These are phyloP conservation scores for Clamator glandarius DNA, from an alignment of 2,797 vertebrate genomes.

Conservation along the genomic window DNA sequence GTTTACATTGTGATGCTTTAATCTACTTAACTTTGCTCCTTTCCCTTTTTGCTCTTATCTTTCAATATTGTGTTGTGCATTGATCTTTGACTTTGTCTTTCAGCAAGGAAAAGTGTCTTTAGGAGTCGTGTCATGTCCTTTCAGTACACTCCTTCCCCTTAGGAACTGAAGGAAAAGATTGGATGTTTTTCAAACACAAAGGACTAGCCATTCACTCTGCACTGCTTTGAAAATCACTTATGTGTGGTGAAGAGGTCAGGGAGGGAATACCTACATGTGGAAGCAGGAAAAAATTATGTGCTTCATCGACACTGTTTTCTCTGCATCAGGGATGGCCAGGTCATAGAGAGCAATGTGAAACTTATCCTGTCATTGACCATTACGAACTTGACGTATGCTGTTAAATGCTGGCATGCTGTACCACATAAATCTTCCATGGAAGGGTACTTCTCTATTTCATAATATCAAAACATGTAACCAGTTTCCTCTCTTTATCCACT, in stretches of 20 bases:
- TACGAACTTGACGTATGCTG: background rate
- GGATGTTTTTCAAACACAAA: background rate
- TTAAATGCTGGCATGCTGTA: background rate
- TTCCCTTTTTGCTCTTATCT: background rate
- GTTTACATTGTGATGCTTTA: background rate
- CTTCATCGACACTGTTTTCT: background rate
- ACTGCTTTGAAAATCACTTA: background rate
- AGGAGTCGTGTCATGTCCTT: background rate
- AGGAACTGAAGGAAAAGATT: background rate
- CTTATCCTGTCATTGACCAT: conserved; percentile 19
- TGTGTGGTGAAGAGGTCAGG: background rate
- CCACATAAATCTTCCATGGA: conserved; percentile 39
- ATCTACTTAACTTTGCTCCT: background rate
- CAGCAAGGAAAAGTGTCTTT: background rate
- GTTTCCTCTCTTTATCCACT: background rate
- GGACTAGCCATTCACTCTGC: background rate
- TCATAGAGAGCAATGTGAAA: background rate
- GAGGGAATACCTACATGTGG: background rate
- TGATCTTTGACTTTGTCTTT: background rate
- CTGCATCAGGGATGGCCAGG: background rate
- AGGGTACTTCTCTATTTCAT: background rate
- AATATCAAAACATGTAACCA: background rate
- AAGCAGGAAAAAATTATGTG: background rate
- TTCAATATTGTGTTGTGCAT: background rate
- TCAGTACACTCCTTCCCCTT: background rate